Evolutionary conservation across 2,888 invertebrate genomes (phyloP).

Genomic region (Iselma pallidipennis): DNA sequence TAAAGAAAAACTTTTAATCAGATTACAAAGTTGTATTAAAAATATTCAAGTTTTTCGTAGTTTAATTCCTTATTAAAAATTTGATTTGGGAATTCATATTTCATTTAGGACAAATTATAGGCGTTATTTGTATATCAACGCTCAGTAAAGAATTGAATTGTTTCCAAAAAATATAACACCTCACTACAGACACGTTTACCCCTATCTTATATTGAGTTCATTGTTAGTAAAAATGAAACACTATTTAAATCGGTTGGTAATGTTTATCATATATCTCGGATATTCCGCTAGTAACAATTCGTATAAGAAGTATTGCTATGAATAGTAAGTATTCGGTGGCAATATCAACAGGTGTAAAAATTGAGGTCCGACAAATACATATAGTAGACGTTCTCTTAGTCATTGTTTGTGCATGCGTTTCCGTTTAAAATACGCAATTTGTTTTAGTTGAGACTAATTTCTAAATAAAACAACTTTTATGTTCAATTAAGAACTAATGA

Average conservation of each 20-base stretch:
- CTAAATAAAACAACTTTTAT: background rate
- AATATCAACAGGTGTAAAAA: conserved; percentile 1
- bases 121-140: too few relatives aligned
- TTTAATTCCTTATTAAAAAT: too few relatives aligned
- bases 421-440: background rate
- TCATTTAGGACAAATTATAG: too few relatives aligned
- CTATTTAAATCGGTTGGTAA: background rate
- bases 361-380: background rate
- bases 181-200: too few relatives aligned
- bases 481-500: background rate
- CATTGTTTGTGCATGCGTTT: background rate
- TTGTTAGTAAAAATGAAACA: background rate
- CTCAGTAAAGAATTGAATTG: too few relatives aligned
- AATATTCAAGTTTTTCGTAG: too few relatives aligned
- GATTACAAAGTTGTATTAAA: too few relatives aligned
- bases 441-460: background rate
- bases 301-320: background rate
- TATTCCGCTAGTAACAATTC: background rate
- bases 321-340: background rate
- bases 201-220: background rate
- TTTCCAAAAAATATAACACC: too few relatives aligned
- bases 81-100: too few relatives aligned
- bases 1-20: too few relatives aligned
- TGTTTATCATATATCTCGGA: background rate
- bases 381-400: background rate